Conservation (phyloP, 2,797 vertebrate species). For the Bradypus variegatus region DNA sequence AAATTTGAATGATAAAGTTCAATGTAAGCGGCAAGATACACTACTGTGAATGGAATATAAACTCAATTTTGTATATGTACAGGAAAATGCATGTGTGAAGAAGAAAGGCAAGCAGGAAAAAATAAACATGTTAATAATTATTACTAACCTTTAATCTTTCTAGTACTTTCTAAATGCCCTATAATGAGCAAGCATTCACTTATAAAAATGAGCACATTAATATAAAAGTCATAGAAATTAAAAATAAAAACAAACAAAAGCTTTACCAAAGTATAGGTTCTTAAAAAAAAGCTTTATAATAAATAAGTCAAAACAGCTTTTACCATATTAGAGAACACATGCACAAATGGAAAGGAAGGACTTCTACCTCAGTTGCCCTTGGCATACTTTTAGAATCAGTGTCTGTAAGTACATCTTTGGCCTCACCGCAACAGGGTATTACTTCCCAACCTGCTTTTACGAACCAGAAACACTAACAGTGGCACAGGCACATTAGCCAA, state of each 20-base stretch:
- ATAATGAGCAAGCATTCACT: neutral
- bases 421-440: neutral
- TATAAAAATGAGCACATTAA: neutral
- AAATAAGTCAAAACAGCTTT: constrained; percentile 34
- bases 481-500: neutral
- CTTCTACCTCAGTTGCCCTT: neutral
- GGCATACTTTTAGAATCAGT: neutral
- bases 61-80: neutral
- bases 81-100: neutral
- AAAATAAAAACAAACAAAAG: neutral
- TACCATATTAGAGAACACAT: neutral
- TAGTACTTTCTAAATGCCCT: neutral
- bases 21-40: neutral
- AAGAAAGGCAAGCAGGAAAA: neutral
- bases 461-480: neutral
- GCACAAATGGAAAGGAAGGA: neutral
- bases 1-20: neutral
- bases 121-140: neutral
- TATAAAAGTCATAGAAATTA: neutral
- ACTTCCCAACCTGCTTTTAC: neutral
- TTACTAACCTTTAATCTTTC: neutral
- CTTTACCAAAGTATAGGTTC: neutral
- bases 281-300: neutral
- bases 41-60: neutral
- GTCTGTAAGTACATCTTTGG: neutral